A percentile compares a stretch with the other conserved stretches of the same genome.
phyloP scores from a whole-genome alignment of 2,888 invertebrate species.

The Parascotia fuliginaria region DNA sequence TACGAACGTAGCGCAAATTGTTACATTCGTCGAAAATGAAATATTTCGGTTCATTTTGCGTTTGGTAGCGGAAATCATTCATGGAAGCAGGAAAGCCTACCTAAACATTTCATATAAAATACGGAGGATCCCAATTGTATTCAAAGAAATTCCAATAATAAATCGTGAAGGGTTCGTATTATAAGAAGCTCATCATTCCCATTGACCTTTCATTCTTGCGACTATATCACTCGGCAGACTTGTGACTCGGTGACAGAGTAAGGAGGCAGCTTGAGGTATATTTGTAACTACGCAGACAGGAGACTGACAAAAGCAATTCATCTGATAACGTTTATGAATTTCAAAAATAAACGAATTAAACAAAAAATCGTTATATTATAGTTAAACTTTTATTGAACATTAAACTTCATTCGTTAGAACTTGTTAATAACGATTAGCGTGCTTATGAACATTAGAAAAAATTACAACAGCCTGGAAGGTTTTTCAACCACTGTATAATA shows the following conservation, averaged over 20 bases:
- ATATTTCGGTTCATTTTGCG: conserved; percentile 21
- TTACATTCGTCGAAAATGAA: conserved; percentile 15
- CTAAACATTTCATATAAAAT: conserved; percentile 35
- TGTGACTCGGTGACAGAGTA: conserved; percentile 9
- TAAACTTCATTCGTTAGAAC: conserved; percentile 5
- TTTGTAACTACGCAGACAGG: conserved; percentile 19
- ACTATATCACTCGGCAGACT: conserved; percentile 32
- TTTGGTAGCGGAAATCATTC: conserved; percentile 19
- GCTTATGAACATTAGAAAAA: conserved; percentile 27
- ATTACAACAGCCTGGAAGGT: conserved; percentile 22
- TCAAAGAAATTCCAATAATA: conserved; percentile 40
- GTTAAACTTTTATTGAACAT: conserved; percentile 2
- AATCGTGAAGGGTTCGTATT: conserved; percentile 35
- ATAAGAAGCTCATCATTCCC: conserved; percentile 32
- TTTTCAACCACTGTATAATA: conserved; percentile 12
- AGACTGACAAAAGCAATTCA: conserved; percentile 21
- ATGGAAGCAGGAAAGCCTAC: conserved; percentile 16
- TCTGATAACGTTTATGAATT: conserved; percentile 10
- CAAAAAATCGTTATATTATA: neutral
- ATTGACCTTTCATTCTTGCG: conserved; percentile 34
- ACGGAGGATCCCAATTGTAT: conserved; percentile 30
- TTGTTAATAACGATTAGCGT: conserved; percentile 39
- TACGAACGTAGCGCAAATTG: conserved; percentile 9
- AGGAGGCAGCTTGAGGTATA: conserved; percentile 12
- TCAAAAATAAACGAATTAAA: conserved; percentile 15